phyloP scores from a whole-genome alignment of 64 coral and sea anemone species.

The Porites lutea region DNA sequence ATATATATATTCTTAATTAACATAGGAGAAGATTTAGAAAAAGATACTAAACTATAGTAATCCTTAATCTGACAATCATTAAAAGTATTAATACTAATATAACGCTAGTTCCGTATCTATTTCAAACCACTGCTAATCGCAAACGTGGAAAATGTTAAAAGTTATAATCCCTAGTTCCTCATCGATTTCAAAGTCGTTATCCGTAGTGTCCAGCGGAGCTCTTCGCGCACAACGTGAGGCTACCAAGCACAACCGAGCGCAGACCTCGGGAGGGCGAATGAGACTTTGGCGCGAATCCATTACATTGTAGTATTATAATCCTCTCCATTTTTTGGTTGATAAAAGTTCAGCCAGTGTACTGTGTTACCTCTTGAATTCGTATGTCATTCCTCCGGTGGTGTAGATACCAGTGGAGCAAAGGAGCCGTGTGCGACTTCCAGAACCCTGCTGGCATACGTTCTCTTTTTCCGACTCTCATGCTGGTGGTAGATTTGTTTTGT shows the following conservation, averaged over 20 bases:
- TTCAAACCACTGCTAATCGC: no score
- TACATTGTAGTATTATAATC: not conserved
- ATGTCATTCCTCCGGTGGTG: not conserved
- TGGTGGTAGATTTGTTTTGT: not conserved
- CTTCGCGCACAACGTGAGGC: no score
- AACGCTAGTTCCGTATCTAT: no score
- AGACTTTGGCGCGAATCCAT: conserved; percentile 16
- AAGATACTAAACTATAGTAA: no score
- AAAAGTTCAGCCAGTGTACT: not conserved
- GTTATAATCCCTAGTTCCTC: no score
- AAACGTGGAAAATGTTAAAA: no score
- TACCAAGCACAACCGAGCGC: not conserved
- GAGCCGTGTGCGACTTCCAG: not conserved
- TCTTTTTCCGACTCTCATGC: not conserved
- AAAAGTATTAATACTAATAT: no score
- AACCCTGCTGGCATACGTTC: not conserved
- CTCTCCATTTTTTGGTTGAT: conserved; percentile 5
- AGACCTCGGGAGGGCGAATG: conserved; percentile 12
- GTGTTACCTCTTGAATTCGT: not conserved
- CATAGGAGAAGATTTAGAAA: no score
- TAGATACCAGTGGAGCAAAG: not conserved
- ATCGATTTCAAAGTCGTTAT: no score
- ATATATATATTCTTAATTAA: no score
- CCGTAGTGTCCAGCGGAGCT: no score
- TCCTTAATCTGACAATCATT: no score